These are phyloP conservation scores for Rousettus leschenaultii DNA, from an alignment of 2,113 vertebrate genomes.

Conservation along the genomic window DNA sequence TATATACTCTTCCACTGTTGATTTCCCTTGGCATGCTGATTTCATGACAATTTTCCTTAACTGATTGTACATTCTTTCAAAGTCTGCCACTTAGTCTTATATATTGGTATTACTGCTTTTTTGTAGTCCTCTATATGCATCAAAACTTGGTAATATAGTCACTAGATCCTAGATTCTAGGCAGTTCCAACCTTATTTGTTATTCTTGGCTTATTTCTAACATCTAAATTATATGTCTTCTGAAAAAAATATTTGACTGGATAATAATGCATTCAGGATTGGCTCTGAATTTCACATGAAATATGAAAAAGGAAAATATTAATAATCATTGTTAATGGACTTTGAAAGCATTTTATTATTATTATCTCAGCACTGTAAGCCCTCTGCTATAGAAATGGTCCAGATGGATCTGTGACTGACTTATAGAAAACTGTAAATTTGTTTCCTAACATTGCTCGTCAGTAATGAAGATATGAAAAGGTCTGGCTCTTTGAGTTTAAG, in stretches of 20 bases:
- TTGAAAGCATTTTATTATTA: background rate
- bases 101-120: background rate
- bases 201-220: background rate
- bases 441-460: background rate
- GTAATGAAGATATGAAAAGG: background rate
- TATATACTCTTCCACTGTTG: background rate
- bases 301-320: background rate
- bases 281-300: conserved; percentile 17
- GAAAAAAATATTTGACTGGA: background rate
- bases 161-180: background rate
- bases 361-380: background rate
- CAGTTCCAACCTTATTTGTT: conserved; percentile 1
- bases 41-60: background rate
- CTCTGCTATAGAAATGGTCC: background rate
- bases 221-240: background rate
- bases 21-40: background rate
- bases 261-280: background rate
- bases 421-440: background rate
- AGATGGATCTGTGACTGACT: background rate
- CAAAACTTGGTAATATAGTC: background rate
- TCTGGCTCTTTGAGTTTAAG: background rate
- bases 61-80: background rate
- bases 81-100: background rate
- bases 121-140: background rate
- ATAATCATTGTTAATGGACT: background rate